phyloP scores from a whole-genome alignment of 2,888 invertebrate species.

The Amphipyra berbera region DNA sequence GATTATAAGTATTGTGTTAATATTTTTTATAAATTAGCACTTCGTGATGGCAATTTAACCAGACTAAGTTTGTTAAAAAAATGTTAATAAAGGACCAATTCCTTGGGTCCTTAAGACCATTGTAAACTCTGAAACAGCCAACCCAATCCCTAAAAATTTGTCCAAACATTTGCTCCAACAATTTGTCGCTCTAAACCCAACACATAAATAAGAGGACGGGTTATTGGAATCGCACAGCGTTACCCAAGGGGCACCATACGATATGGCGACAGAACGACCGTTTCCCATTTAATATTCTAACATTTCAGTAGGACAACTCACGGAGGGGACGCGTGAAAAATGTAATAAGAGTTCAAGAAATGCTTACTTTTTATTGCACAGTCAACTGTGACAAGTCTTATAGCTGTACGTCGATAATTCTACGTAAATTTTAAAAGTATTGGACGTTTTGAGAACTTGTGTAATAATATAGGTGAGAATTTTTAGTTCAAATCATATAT shows the following conservation, averaged over 20 bases:
- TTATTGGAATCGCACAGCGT: conserved; percentile 44
- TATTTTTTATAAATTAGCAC: too few species aligned
- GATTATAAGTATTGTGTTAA: too few species aligned
- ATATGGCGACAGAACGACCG: conserved; percentile 49
- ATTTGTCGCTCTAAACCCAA: conserved; percentile 38
- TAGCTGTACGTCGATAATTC: conserved; percentile 51
- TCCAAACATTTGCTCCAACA: conserved; percentile 40
- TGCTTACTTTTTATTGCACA: conserved; percentile 61
- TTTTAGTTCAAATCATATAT: not conserved
- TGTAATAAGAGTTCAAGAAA: conserved; percentile 63
- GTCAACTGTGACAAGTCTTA: conserved; percentile 60
- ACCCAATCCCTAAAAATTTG: conserved; percentile 2
- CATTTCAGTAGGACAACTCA: conserved; percentile 57
- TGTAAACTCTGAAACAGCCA: too few species aligned
- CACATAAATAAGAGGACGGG: conserved; percentile 50
- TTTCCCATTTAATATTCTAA: conserved; percentile 65
- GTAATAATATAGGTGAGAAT: conserved; percentile 7
- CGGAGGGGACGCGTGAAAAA: conserved; percentile 57
- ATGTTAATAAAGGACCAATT: too few species aligned
- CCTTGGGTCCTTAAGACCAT: too few species aligned
- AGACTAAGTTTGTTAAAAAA: too few species aligned
- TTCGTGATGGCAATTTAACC: too few species aligned
- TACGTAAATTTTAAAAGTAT: conserved; percentile 40
- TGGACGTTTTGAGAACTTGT: conserved; percentile 24
- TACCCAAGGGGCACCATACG: conserved; percentile 41